Evolutionary conservation across 2,797 vertebrate genomes (phyloP), one percentile per base, ranked within the genome.

Genomic region (Esox lucius): DNA sequence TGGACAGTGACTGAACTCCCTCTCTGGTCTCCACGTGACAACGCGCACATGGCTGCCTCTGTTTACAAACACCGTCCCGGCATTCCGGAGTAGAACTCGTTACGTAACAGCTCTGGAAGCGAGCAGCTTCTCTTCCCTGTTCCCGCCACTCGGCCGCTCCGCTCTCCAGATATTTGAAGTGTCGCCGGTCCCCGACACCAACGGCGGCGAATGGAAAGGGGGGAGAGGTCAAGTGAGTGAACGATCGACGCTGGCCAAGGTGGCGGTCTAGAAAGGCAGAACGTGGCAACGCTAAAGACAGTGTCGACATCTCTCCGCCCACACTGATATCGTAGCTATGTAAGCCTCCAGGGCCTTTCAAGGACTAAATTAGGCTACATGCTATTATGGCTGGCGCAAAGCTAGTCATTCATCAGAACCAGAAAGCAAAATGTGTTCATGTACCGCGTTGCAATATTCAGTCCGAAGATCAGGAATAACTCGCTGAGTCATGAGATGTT

Each of bases 41-140:
- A 39, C 33, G 78, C 70, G 86, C 95, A 95, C 94, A 87, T 95
- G 95, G 94, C 90, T 90, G 82, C 90, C 90, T 93, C 78, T 96
- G 95, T 96, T 96, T 96, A 96, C 93, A 95, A 95, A 96, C 94
- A 93, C 89, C 86, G 92, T 93, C 93, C 92, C 92, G 93, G 90
- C 92, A 93, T 93, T 94, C 92, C 76, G 84, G 84, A 84, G 75
- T 88, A 84, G 72, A 80, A 85, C 84, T 83, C 88, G 85, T 95
- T 94, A 92, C 88, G 88, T 91, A 94, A 94, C 85, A 73, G 28
- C 68, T 77, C 83, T 83, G 80, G 80, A 88, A 81, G 71, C 88
- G 79, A 87, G 92, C 88, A 71, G 84, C 88, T 82, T 92, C 91
- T 83, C 86, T 87, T 64, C 81, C 78, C 39, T 82, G 85, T 87